These are phyloP conservation scores for Brenthis ino DNA, from an alignment of 2,888 invertebrate genomes.

Conservation along the genomic window DNA sequence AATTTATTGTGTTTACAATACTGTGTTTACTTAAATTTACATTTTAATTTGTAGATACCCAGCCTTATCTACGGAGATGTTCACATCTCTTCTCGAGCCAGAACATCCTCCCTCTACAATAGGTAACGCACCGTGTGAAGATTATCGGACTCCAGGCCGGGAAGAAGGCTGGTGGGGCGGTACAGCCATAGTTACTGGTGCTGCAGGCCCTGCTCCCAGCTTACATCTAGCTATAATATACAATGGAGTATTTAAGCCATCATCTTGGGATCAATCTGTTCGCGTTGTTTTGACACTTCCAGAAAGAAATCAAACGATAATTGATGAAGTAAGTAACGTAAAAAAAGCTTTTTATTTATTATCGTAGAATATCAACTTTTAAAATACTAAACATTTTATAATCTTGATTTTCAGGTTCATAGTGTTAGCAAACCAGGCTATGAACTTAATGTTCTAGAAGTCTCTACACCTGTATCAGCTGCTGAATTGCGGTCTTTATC, in stretches of 20 bases:
- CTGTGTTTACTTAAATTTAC: background rate
- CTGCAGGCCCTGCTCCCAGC: slow-evolving; percentile 89
- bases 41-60: slow-evolving; percentile 76
- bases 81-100: slow-evolving; percentile 87
- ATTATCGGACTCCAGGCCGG: slow-evolving; percentile 73
- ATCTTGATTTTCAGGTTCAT: slow-evolving; percentile 73
- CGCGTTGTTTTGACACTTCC: slow-evolving; percentile 86
- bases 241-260: slow-evolving; percentile 89
- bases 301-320: slow-evolving; percentile 87
- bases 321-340: slow-evolving; percentile 84
- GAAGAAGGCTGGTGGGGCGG: slow-evolving; percentile 91
- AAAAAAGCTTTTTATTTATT: background rate
- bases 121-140: slow-evolving; percentile 76
- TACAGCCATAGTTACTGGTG: slow-evolving; percentile 92
- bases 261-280: slow-evolving; percentile 85
- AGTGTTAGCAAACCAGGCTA: slow-evolving; percentile 87
- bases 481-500: slow-evolving; percentile 89
- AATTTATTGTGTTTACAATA: background rate
- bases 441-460: slow-evolving; percentile 89
- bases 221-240: slow-evolving; percentile 91
- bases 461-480: slow-evolving; percentile 89
- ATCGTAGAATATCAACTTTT: background rate
- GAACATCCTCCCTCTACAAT: slow-evolving; percentile 87
- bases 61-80: slow-evolving; percentile 90
- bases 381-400: background rate